Percentiles rank a stretch among this genome's conserved stretches.
These are phyloP conservation scores for Halcyon malimbica DNA, from an alignment of 2,113 vertebrate species.

Conservation along the genomic window DNA sequence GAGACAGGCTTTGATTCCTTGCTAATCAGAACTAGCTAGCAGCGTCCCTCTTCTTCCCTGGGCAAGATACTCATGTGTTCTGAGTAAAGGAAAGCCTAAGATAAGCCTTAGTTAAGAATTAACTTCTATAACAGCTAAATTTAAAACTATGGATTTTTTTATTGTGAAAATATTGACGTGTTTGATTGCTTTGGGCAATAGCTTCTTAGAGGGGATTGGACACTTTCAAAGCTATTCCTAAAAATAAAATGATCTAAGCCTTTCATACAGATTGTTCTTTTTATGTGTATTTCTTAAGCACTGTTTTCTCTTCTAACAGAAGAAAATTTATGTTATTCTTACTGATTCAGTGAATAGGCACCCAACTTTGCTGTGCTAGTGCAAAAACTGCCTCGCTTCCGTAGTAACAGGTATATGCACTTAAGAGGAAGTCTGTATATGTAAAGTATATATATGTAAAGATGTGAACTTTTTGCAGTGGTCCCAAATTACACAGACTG, in stretches of 20 bases:
- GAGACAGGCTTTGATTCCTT: not conserved
- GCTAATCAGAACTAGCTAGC: not conserved
- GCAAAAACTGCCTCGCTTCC: not conserved
- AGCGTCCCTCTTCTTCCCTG: not conserved
- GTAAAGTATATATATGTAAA: not conserved
- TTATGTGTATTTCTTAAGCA: not conserved
- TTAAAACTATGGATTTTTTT: not conserved
- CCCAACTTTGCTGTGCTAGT: not conserved
- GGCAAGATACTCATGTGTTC: not conserved
- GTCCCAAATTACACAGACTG: not conserved
- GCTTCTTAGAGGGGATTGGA: not conserved
- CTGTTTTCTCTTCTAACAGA: not conserved
- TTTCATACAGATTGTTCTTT: not conserved
- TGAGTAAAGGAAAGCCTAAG: not conserved
- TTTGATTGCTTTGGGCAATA: slow-evolving; percentile 25
- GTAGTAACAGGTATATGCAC: not conserved
- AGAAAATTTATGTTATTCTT: not conserved
- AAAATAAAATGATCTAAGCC: slow-evolving; percentile 3
- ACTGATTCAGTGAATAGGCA: not conserved
- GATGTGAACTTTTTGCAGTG: not conserved
- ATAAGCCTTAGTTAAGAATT: slow-evolving; percentile 55
- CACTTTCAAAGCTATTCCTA: slow-evolving; percentile 9
- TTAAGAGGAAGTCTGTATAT: not conserved
- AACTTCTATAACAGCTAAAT: not conserved
- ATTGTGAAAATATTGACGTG: not conserved